Percentiles rank a stretch among this genome's conserved stretches.
phyloP scores from a whole-genome alignment of 2,797 vertebrate genomes.

The Enteromius afrohamiltoni region DNA sequence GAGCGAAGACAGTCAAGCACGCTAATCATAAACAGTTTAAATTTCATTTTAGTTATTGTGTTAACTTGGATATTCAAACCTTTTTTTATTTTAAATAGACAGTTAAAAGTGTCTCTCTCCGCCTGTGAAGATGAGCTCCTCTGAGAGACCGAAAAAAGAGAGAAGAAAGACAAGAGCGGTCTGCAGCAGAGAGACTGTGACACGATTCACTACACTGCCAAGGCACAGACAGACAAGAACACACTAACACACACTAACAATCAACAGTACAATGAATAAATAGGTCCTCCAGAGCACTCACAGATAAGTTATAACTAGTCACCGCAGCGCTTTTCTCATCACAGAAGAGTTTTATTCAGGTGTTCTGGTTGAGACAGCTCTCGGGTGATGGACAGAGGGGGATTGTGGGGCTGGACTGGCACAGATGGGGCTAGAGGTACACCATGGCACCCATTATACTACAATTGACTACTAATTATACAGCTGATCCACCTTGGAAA shows the following conservation, averaged over 20 bases:
- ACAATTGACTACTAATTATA: constrained; percentile 10
- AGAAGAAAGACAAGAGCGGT: constrained; percentile 26
- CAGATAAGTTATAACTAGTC: constrained; percentile 28
- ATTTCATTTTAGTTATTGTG: background rate
- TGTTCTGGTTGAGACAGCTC: constrained; percentile 30
- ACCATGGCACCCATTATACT: constrained; percentile 17
- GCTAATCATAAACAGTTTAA: background rate
- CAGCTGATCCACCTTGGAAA: background rate
- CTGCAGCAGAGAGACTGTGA: constrained; percentile 62
- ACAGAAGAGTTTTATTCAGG: constrained; percentile 5
- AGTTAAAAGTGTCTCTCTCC: background rate
- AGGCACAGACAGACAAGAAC: constrained; percentile 70
- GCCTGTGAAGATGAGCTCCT: background rate
- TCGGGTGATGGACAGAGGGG: background rate
- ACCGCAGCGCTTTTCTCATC: background rate
- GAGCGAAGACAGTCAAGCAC: background rate
- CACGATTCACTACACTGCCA: constrained; percentile 72
- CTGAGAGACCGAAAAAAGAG: constrained; percentile 22
- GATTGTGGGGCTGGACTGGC: constrained; percentile 13
- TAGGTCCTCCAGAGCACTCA: constrained; percentile 64
- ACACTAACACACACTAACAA: constrained; percentile 69
- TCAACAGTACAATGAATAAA: constrained; percentile 77
- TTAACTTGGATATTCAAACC: background rate
- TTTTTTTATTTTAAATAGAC: background rate
- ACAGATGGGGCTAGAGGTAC: constrained; percentile 36